These are phyloP conservation scores for Oophaga pumilio DNA, from an alignment of 2,113 vertebrate species.

Conservation along the genomic window DNA sequence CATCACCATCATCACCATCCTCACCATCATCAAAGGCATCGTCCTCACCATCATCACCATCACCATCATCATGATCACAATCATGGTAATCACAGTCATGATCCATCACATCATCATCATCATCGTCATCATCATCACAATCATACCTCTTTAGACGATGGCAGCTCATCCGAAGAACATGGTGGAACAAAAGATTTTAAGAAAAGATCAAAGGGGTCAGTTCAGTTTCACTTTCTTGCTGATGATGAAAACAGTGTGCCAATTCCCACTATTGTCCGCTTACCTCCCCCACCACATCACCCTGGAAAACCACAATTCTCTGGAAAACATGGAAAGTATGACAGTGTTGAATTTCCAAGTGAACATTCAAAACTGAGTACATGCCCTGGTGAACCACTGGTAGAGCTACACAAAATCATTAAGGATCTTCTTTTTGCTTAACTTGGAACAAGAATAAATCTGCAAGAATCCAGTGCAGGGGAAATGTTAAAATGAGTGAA, in stretches of 20 bases:
- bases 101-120: neutral
- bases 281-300: neutral
- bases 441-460: neutral
- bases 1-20: neutral
- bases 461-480: neutral
- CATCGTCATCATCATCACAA: slow-evolving; percentile 6
- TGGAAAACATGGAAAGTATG: neutral
- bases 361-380: neutral
- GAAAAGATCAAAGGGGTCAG: slow-evolving; percentile 26
- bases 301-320: neutral
- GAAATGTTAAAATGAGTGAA: neutral
- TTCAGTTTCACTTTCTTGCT: neutral
- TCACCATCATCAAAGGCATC: neutral
- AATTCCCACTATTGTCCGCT: slow-evolving; percentile 6
- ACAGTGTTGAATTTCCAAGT: slow-evolving; percentile 30
- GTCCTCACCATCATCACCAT: neutral
- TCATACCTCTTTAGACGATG: neutral
- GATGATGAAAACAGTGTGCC: neutral
- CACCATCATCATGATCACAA: neutral
- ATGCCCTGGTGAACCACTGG: slow-evolving; percentile 24
- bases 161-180: slow-evolving; percentile 48
- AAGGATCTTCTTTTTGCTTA: neutral
- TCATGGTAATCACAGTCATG: neutral
- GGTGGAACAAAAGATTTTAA: neutral
- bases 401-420: neutral